These are phyloP conservation scores for Gnathonemus longibarbis DNA, from an alignment of 2,113 vertebrate genomes.

Conservation along the genomic window DNA sequence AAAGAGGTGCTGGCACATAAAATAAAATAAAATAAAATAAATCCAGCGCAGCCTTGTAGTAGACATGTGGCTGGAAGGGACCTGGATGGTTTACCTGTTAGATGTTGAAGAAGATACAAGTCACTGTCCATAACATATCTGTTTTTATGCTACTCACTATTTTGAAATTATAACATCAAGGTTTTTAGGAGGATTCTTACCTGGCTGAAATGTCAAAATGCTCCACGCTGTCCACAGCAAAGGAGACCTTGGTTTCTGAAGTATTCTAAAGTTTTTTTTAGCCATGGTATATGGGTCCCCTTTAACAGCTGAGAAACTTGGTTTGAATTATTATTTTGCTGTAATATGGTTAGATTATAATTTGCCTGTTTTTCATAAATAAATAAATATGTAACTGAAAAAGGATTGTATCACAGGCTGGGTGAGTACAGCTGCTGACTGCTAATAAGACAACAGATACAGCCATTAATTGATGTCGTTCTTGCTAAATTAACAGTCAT, in stretches of 20 bases:
- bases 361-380: neutral
- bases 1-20: neutral
- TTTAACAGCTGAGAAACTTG: neutral
- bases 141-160: neutral
- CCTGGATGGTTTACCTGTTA: neutral
- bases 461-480: neutral
- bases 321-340: neutral
- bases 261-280: neutral
- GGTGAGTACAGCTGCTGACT: neutral
- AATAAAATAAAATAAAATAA: neutral
- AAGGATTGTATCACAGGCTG: neutral
- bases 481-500: neutral
- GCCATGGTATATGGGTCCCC: neutral
- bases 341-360: neutral
- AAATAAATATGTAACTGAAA: neutral
- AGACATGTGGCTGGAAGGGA: neutral
- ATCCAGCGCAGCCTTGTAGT: neutral
- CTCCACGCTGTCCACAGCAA: neutral
- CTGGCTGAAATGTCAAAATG: neutral
- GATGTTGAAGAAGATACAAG: neutral
- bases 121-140: neutral
- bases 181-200: neutral
- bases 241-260: neutral
- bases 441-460: neutral
- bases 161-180: neutral